Base-by-base conservation (phyloP, 2,113 vertebrate genomes). In the Harpagus bidentatus region DNA sequence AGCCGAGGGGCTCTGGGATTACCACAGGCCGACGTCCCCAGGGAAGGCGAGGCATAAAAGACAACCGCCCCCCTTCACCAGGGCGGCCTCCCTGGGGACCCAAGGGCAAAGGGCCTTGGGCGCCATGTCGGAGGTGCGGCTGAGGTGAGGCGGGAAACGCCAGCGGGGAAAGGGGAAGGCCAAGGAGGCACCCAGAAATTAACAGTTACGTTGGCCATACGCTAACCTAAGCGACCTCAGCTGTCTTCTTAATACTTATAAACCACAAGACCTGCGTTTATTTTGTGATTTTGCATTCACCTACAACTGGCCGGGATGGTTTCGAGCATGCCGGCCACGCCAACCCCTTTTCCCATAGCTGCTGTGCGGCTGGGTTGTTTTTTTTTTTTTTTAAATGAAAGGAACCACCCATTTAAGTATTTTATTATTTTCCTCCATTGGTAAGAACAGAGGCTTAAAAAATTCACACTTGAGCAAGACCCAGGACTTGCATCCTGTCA, bases 341-440 rank as follows among this genome's bases (percentile, higher is more conserved):
- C 58, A 74, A 53, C 1, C 9, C 19, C 47, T 65, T 70, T 56
- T 76, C 48, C 55, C 29, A 79, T 4, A 82, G 20, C 58, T 84
- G 63, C 40, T 40, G 34, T 15, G 8, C 61, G 25, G 40, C 17
- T 58, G 2, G 0, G 1, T 5, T 3, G n/a, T n/a, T n/a, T 28
- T 59, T 71, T 74, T 92, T 78, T 69, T 12, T 65, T 11, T 50
- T 50, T 7, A n/a, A 65, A 67, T 48, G 5, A 86, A 94, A 80
- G 23, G 20, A 95, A 69, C 8, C 14, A 69, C 6, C 16, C 47
- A 78, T 17, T 80, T n/a, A 82, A 78, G 13, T 38, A 87, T 80
- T 90, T 82, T 61, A 74, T 81, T 80, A 34, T 42, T 53, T 65
- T 76, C 48, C 71, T 82, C 40, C 32, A n/a, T 0, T 38, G 9